These are phyloP conservation scores for Parascotia fuliginaria DNA, from an alignment of 2,888 invertebrate species.

Conservation along the genomic window DNA sequence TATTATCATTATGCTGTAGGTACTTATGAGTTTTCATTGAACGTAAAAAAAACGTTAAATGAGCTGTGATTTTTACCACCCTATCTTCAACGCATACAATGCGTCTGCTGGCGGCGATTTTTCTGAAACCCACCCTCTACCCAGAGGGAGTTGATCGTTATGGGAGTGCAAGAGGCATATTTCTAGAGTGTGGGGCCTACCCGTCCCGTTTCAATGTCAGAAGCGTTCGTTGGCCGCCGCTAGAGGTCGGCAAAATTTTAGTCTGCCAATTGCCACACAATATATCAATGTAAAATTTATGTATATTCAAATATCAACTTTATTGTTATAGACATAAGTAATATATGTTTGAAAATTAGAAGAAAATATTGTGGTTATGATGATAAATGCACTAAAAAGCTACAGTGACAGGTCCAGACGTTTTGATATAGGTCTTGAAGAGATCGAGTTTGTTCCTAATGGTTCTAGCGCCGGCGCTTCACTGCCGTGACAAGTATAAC, in stretches of 20 bases:
- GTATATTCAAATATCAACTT: slow-evolving; percentile 24
- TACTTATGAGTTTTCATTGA: slow-evolving; percentile 4
- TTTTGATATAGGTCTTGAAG: slow-evolving; percentile 48
- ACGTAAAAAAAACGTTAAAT: slow-evolving; percentile 30
- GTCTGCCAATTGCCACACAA: slow-evolving; percentile 23
- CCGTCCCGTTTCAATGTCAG: slow-evolving; percentile 76
- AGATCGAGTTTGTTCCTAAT: slow-evolving; percentile 22
- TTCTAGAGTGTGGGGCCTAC: slow-evolving; percentile 65
- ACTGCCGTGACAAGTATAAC: background rate
- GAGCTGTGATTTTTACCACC: slow-evolving; percentile 27
- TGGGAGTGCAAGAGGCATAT: slow-evolving; percentile 59
- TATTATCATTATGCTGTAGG: too few relatives aligned
- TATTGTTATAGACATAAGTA: slow-evolving; percentile 7
- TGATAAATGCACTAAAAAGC: slow-evolving; percentile 55
- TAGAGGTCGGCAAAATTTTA: slow-evolving; percentile 69
- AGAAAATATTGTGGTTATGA: slow-evolving; percentile 26
- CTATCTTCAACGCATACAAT: slow-evolving; percentile 39
- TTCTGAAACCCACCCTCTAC: slow-evolving; percentile 33
- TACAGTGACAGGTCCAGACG: slow-evolving; percentile 47
- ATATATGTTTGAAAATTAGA: background rate
- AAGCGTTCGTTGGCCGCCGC: slow-evolving; percentile 74
- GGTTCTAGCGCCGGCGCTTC: slow-evolving; percentile 4
- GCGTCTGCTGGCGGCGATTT: slow-evolving; percentile 45
- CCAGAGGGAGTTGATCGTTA: slow-evolving; percentile 47
- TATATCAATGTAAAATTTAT: slow-evolving; percentile 12